Conservation (phyloP, 2,113 vertebrate genomes). For the Apus apus region DNA sequence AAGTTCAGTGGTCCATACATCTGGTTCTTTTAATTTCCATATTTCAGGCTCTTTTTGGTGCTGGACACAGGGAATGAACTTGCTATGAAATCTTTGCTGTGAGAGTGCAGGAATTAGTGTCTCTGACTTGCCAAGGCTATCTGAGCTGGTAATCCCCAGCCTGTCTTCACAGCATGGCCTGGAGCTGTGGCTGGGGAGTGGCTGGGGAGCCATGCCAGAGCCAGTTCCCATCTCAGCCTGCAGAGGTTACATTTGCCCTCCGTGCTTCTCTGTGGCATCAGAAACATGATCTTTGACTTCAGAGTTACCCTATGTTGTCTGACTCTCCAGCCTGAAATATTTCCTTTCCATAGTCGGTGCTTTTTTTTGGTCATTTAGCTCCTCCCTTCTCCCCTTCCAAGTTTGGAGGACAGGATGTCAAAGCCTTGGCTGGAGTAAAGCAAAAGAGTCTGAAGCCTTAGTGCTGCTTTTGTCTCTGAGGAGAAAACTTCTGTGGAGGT, state of each 20-base stretch:
- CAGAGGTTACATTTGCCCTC: no score
- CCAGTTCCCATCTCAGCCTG: neutral
- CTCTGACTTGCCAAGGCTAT: neutral
- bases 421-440: neutral
- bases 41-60: neutral
- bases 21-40: neutral
- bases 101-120: neutral
- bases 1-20: neutral
- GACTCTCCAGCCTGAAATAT: neutral
- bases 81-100: neutral
- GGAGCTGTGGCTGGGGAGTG: rapidly evolving
- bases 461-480: neutral
- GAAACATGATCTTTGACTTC: neutral
- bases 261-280: neutral
- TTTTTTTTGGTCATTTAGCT: neutral
- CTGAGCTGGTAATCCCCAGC: neutral
- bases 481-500: neutral
- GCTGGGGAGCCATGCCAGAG: neutral
- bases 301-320: neutral
- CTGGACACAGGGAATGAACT: neutral
- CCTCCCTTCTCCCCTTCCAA: neutral
- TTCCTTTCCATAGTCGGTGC: neutral
- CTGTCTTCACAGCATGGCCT: neutral
- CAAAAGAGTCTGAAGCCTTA: neutral
- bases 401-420: neutral